A percentile compares a stretch with the other conserved stretches of the same genome.
Evolutionary conservation across 2,888 invertebrate species (phyloP).

Genomic region (Chesias legatella): DNA sequence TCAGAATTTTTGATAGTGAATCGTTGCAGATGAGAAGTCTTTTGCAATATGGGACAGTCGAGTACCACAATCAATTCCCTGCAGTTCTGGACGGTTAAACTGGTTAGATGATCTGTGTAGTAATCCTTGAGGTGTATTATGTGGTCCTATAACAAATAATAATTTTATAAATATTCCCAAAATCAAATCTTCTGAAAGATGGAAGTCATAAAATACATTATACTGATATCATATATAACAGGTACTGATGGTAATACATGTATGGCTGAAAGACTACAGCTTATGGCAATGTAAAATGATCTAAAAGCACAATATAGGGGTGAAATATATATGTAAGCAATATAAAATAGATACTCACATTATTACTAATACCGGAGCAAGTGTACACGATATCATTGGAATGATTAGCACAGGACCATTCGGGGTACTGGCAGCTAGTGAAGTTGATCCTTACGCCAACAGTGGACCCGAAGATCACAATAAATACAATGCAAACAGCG

Average conservation of each 20-base stretch:
- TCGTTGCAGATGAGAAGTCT: slow-evolving; percentile 58
- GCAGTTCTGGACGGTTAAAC: slow-evolving; percentile 72
- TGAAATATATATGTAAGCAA: too few relatives aligned
- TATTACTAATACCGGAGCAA: slow-evolving; percentile 45
- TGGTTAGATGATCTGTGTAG: slow-evolving; percentile 65
- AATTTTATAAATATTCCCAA: background rate
- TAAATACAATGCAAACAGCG: slow-evolving; percentile 27
- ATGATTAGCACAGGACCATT: slow-evolving; percentile 69
- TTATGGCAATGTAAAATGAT: too few relatives aligned
- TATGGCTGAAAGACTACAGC: too few relatives aligned
- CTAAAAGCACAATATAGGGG: too few relatives aligned
- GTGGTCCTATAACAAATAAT: slow-evolving; percentile 69
- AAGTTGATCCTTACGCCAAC: slow-evolving; percentile 61
- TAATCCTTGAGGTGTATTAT: slow-evolving; percentile 74
- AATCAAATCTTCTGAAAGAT: background rate
- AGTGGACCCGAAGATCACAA: slow-evolving; percentile 32
- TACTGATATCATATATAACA: too few relatives aligned
- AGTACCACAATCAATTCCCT: slow-evolving; percentile 66
- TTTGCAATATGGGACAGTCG: slow-evolving; percentile 67
- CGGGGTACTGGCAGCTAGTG: slow-evolving; percentile 58
- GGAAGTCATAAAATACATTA: too few relatives aligned
- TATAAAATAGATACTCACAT: slow-evolving; percentile 72
- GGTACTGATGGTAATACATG: too few relatives aligned
- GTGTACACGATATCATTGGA: slow-evolving; percentile 59
- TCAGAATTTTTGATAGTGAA: slow-evolving; percentile 63